These are phyloP conservation scores for Melieria picta DNA, from an alignment of 2,888 invertebrate genomes.

Conservation along the genomic window DNA sequence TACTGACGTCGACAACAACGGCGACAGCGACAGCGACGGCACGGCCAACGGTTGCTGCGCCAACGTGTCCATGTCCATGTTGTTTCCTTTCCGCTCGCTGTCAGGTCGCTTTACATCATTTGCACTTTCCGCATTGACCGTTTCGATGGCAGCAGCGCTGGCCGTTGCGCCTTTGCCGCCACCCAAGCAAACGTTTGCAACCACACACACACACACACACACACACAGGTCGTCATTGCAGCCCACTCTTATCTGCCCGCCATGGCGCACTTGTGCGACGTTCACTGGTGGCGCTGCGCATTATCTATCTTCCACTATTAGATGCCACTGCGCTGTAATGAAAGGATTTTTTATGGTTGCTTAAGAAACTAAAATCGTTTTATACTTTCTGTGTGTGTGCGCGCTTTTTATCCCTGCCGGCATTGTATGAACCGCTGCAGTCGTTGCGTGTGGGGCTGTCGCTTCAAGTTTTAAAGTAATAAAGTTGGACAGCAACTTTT, in stretches of 20 bases:
- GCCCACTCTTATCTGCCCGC: neutral
- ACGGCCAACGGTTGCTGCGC: neutral
- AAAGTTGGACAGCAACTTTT: neutral
- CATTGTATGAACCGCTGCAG: too few species aligned
- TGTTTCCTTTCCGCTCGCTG: conserved; percentile 33
- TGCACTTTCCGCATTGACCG: conserved; percentile 42
- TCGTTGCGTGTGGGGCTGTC: too few species aligned
- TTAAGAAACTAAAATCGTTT: conserved; percentile 45
- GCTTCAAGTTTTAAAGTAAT: neutral
- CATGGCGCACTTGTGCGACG: neutral
- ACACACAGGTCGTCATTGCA: neutral
- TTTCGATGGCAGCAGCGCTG: neutral
- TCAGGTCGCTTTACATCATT: conserved; percentile 47
- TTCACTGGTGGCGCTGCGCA: neutral
- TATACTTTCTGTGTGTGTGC: conserved; percentile 19
- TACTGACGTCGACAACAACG: neutral
- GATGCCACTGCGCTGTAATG: conserved; percentile 20
- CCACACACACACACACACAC: neutral
- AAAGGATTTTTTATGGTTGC: conserved; percentile 43
- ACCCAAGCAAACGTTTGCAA: too few species aligned
- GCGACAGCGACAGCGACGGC: too few species aligned
- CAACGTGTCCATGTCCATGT: neutral
- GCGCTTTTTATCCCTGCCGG: too few species aligned
- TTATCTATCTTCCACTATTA: neutral
- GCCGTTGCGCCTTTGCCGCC: too few species aligned